These are phyloP conservation scores for Sarcophaga rosellei DNA, from an alignment of 2,888 invertebrate species.

Conservation along the genomic window DNA sequence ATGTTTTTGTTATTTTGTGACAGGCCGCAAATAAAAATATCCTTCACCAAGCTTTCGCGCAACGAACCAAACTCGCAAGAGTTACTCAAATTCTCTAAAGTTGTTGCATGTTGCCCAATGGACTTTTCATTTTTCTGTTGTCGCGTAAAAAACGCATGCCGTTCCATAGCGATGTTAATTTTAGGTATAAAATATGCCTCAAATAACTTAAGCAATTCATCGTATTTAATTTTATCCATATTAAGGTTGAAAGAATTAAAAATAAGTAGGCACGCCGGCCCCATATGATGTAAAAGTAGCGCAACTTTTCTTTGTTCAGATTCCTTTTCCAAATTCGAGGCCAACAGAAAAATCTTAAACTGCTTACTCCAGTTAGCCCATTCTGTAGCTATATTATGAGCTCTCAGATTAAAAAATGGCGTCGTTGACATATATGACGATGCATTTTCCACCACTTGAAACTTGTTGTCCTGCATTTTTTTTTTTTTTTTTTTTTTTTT, in stretches of 20 bases:
- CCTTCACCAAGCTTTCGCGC: constrained; percentile 12
- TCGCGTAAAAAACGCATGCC: constrained; percentile 47
- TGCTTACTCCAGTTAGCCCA: constrained; percentile 45
- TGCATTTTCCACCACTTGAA: constrained; percentile 13
- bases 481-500: not conserved
- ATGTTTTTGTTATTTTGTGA: too few relatives aligned
- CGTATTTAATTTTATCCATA: constrained; percentile 52
- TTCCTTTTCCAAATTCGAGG: constrained; percentile 33
- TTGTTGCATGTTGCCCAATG: constrained; percentile 11
- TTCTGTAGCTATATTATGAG: constrained; percentile 22
- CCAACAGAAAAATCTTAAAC: constrained; percentile 65
- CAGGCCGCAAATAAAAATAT: too few relatives aligned
- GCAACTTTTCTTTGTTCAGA: constrained; percentile 39
- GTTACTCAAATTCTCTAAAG: constrained; percentile 19
- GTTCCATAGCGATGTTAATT: constrained; percentile 60
- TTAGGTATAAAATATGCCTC: too few relatives aligned
- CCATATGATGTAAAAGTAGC: constrained; percentile 42
- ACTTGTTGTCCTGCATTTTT: constrained; percentile 26
- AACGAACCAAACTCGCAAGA: not conserved
- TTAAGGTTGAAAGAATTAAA: constrained; percentile 62
- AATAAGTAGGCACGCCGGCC: too few relatives aligned
- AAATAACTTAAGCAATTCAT: constrained; percentile 47
- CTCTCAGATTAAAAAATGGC: constrained; percentile 21
- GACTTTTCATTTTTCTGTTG: constrained; percentile 12
- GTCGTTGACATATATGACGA: constrained; percentile 31